Evolutionary conservation across 2,888 invertebrate genomes (phyloP).

Genomic region (Oscheius myriophilus): DNA sequence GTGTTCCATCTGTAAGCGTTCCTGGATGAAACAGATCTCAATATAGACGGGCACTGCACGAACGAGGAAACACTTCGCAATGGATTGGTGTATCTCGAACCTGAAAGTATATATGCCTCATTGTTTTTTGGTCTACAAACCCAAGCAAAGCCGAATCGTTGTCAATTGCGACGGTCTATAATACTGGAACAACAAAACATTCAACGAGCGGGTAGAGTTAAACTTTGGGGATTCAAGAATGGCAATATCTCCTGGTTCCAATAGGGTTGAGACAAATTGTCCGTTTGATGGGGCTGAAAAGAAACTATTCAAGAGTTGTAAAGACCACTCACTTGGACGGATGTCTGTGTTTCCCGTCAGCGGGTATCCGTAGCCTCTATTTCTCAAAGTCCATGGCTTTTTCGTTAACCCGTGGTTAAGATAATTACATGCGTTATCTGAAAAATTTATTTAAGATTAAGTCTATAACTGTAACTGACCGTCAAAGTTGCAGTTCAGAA

Average conservation of each 20-base stretch:
- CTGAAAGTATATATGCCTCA: constrained; percentile 25
- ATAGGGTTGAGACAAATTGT: constrained; percentile 66
- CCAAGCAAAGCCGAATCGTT: constrained; percentile 56
- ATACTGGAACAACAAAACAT: constrained; percentile 68
- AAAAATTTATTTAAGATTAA: constrained; percentile 23
- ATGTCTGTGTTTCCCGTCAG: constrained; percentile 65
- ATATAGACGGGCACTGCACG: constrained; percentile 66
- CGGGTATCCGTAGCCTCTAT: constrained; percentile 66
- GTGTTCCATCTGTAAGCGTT: constrained; percentile 68
- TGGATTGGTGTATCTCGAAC: constrained; percentile 63
- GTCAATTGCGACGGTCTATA: constrained; percentile 66
- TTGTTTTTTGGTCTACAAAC: constrained; percentile 16
- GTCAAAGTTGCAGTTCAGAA: constrained; percentile 68
- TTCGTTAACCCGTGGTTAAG: constrained; percentile 69
- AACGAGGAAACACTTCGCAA: constrained; percentile 63
- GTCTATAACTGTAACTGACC: constrained; percentile 44
- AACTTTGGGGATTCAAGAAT: constrained; percentile 68
- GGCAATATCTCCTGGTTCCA: constrained; percentile 68
- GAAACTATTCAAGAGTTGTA: background rate
- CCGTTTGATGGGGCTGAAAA: constrained; percentile 58
- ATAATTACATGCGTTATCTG: constrained; percentile 68
- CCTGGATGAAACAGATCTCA: constrained; percentile 65
- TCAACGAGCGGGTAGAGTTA: constrained; percentile 63
- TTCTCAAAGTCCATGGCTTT: constrained; percentile 68
- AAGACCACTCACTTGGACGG: constrained; percentile 47